phyloP scores from a whole-genome alignment of 2,888 invertebrate genomes.

The Scaptomyza caliginosa region DNA sequence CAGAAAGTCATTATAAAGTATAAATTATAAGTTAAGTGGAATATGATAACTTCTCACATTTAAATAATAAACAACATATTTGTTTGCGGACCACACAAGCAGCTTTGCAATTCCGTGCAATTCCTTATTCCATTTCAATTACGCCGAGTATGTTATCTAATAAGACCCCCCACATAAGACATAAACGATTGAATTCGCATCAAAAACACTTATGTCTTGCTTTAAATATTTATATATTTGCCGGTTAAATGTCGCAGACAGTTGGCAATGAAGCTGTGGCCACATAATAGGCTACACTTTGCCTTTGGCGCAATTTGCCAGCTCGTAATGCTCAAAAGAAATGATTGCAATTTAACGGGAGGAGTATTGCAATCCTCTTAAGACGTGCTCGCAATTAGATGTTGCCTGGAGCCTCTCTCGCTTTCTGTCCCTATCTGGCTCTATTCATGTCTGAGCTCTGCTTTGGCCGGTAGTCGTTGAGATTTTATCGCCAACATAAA shows the following conservation, averaged over 20 bases:
- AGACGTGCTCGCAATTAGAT: too few species aligned
- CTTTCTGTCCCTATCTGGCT: too few species aligned
- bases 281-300: slow-evolving; percentile 50
- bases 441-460: background rate
- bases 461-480: slow-evolving; percentile 61
- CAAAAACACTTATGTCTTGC: slow-evolving; percentile 28
- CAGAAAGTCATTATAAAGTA: background rate
- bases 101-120: slow-evolving; percentile 26
- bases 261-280: slow-evolving; percentile 55
- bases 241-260: too few species aligned
- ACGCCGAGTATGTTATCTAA: slow-evolving; percentile 30
- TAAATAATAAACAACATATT: background rate
- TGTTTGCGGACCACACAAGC: slow-evolving; percentile 36
- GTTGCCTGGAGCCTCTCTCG: slow-evolving; percentile 6
- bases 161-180: slow-evolving; percentile 5
- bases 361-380: slow-evolving; percentile 33
- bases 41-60: too few species aligned
- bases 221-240: slow-evolving; percentile 19
- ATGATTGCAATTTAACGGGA: slow-evolving; percentile 76
- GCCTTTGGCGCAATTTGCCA: slow-evolving; percentile 33
- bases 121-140: slow-evolving; percentile 27
- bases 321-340: slow-evolving; percentile 74
- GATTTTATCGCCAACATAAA: slow-evolving; percentile 78
- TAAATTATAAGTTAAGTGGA: background rate
- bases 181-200: slow-evolving; percentile 17